Conservation (phyloP, 1,140 invertebrate species). For the Orchestia grillus region DNA sequence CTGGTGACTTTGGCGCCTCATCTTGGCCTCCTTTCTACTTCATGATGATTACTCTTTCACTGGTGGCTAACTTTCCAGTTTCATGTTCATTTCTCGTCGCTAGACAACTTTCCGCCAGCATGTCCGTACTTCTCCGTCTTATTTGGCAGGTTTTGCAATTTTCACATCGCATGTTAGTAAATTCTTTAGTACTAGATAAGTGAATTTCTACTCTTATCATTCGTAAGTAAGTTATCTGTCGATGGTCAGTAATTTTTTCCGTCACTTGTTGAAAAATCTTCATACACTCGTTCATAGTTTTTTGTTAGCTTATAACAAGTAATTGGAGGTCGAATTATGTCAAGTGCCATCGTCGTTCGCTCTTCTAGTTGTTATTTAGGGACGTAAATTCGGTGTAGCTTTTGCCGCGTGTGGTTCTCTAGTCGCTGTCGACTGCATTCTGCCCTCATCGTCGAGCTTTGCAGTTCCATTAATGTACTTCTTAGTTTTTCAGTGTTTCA, state of each 20-base stretch:
- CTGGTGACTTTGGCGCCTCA: too few species aligned
- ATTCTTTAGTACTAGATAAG: not conserved
- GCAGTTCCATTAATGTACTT: not conserved
- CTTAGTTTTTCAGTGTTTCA: too few species aligned
- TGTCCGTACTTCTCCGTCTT: not conserved
- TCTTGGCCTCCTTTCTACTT: too few species aligned
- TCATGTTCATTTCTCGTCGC: too few species aligned
- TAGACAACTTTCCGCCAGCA: not conserved
- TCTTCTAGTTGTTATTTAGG: not conserved
- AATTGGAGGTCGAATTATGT: not conserved
- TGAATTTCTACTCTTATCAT: not conserved
- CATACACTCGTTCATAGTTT: not conserved
- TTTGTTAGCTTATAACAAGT: not conserved
- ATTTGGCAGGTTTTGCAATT: not conserved
- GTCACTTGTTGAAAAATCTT: not conserved
- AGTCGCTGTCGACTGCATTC: not conserved
- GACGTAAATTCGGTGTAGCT: not conserved
- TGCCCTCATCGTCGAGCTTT: not conserved
- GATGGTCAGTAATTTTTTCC: not conserved
- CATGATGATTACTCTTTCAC: too few species aligned
- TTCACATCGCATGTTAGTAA: not conserved
- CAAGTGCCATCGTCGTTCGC: not conserved
- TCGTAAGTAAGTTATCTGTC: not conserved
- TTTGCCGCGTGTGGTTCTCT: not conserved
- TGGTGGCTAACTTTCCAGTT: too few species aligned